phyloP scores from a whole-genome alignment of 2,888 invertebrate species.

The Lissonota sp. region DNA sequence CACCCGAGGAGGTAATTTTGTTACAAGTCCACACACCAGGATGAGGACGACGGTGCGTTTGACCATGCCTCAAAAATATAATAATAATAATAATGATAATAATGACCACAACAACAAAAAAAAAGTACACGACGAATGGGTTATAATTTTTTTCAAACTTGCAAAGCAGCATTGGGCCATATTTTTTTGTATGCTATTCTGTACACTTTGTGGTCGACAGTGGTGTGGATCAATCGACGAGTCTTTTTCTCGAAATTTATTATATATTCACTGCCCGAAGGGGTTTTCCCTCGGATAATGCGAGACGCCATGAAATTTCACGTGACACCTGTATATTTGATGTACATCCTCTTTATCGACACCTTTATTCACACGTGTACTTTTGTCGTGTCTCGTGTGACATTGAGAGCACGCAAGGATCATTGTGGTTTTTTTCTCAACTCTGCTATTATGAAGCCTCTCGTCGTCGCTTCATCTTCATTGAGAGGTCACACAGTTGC shows the following conservation, averaged over 20 bases:
- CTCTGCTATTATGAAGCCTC: neutral
- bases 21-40: slow-evolving; percentile 73
- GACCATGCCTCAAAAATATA: slow-evolving; percentile 36
- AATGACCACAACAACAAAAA: slow-evolving; percentile 11
- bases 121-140: slow-evolving; percentile 38
- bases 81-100: slow-evolving; percentile 41
- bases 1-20: slow-evolving; percentile 81
- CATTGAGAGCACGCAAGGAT: slow-evolving; percentile 21
- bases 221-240: slow-evolving; percentile 17
- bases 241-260: slow-evolving; percentile 15
- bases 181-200: slow-evolving; percentile 33
- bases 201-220: slow-evolving; percentile 53
- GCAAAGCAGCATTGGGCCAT: slow-evolving; percentile 28
- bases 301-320: neutral
- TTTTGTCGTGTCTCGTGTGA: slow-evolving; percentile 36
- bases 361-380: slow-evolving; percentile 51
- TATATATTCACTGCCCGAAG: no score
- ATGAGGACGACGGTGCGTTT: slow-evolving; percentile 29
- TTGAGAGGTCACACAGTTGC: slow-evolving; percentile 44
- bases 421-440: slow-evolving; percentile 40
- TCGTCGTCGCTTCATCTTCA: slow-evolving; percentile 5
- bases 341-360: slow-evolving; percentile 53
- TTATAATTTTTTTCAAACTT: slow-evolving; percentile 20
- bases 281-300: no score
- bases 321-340: slow-evolving; percentile 57